Evolutionary conservation across 2,113 vertebrate species (phyloP), one percentile per base, ranked within the genome.

Genomic region (Callipepla squamata): DNA sequence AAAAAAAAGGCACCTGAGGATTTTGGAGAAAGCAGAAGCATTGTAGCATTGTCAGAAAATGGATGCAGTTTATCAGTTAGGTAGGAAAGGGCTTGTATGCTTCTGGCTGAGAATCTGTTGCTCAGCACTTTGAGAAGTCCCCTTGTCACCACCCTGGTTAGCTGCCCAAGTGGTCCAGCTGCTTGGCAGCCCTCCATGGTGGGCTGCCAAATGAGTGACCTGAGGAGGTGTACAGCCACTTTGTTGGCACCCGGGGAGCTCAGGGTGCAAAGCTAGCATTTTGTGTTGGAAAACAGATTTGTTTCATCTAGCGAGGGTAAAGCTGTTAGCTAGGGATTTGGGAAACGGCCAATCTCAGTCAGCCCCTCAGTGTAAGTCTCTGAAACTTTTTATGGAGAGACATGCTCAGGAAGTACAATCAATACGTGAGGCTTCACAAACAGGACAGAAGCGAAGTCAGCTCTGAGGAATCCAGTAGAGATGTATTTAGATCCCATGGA

Each of bases 151-250:
- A 4, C 7, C 26, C 7, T 6, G 22, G 38, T 38, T 66, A 53
- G 21, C 42, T 90, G 58, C 30, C 34, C 25, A 11, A 10, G 11
- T 50, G 63, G 34, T 51, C 47, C 57, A 48, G 47, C 8, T 65
- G 1, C 28, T 42, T 28, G 50, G 42, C 47, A 80, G 44, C 8
- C 25, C 34, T 58, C 72, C 68, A 9, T 44, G 17, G 12, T 8
- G 51, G 42, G n/a, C 40, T 51, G 34, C 65, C 34, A 17, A 19
- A 36, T 61, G 69, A 78, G 34, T 65, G 74, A 78, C 80, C 25
- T 3, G 1, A 11, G 34, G n/a, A 69, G 58, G 38, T 2, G 3
- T 3, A 19, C 1, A 40, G 58, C 4, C 36, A 11, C 20, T 34
- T 9, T 40, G 23, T 34, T 51, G 28, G 8, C 40, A 65, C 17